A percentile compares a stretch with the other conserved stretches of the same genome.
Conservation (phyloP, 2,797 vertebrate genomes). For the Xiphophorus birchmanni region DNA sequence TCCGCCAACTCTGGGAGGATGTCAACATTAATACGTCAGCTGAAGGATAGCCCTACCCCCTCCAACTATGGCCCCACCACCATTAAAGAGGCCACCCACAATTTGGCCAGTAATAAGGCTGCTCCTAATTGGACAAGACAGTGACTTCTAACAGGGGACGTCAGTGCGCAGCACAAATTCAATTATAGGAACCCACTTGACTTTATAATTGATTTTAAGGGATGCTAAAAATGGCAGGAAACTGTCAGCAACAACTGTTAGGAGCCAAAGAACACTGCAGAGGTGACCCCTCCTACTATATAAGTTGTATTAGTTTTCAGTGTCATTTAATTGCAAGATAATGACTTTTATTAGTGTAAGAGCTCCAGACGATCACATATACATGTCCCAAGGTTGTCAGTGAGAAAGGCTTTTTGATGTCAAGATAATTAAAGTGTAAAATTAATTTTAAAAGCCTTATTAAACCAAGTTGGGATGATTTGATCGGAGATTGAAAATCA, state of each 20-base stretch:
- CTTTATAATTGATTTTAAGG: conserved; percentile 82
- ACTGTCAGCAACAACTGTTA: conserved; percentile 61
- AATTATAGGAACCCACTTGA: conserved; percentile 74
- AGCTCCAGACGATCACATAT: conserved; percentile 1
- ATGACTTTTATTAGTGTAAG: not conserved
- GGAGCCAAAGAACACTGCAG: not conserved
- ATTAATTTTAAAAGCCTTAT: not conserved
- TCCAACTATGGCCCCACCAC: conserved; percentile 2
- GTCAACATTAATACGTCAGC: conserved; percentile 78
- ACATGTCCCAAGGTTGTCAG: not conserved
- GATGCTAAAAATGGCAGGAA: conserved; percentile 74
- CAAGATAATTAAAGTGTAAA: not conserved
- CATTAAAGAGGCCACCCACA: conserved; percentile 64
- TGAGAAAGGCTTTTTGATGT: not conserved
- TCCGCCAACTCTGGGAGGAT: conserved; percentile 40
- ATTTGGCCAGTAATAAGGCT: conserved; percentile 71
- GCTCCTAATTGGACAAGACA: conserved; percentile 80
- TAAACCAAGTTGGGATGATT: conserved; percentile 6
- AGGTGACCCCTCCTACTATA: not conserved
- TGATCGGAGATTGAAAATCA: conserved; percentile 2
- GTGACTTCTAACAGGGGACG: conserved; percentile 77
- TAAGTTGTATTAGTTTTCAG: not conserved
- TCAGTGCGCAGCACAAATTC: conserved; percentile 69
- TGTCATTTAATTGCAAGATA: conserved; percentile 9
- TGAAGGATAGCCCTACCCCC: conserved; percentile 44